Evolutionary conservation across 2,797 vertebrate species (phyloP), one percentile per base, ranked within the genome.

Genomic region (Gallirallus australis): DNA sequence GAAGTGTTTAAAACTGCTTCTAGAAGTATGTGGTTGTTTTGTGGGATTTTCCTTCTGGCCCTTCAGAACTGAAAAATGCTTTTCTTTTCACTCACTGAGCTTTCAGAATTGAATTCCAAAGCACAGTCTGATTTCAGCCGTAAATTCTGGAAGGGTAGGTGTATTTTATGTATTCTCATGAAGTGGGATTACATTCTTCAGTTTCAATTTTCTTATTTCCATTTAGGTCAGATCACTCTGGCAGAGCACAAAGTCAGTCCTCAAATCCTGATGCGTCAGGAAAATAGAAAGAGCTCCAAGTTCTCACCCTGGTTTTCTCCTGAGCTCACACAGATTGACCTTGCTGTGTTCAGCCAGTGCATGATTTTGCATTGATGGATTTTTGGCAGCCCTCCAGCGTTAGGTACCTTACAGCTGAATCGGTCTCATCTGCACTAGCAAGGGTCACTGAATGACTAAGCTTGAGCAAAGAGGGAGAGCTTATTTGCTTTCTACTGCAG

Each of bases 281-380:
- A 87, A 92, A 96, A 93, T 54, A 75, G 71, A 78, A 75, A 86
- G 64, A 90, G 12, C 30, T 94, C 33, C 25, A 78, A 40, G 21
- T 87, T 92, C 71, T 93, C 68, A 93, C 48, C 76, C 21, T 89
- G 81, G 15, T 83, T 93, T 89, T 96, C 75, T 95, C 93, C 78
- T 87, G 81, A 89, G 60, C 64, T 94, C 78, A 37, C 57, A 61
- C 21, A 61, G 78, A 37, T 47, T 96, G 93, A 95, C 93, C 95
- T 96, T 97, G 92, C 95, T 96, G 94, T 95, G 82, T 95, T 95
- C 90, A 93, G 40, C 64, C 80, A 77, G 65, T 40, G 42, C 78
- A 14, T 3, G 23, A 78, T 93, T 93, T 71, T 71, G 56, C 68
- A 40, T 33, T 87, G 83, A 91, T 82, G 79, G 63, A 27, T 73